These are phyloP conservation scores for Epinephelus lanceolatus DNA, from an alignment of 2,113 vertebrate genomes.

Conservation along the genomic window DNA sequence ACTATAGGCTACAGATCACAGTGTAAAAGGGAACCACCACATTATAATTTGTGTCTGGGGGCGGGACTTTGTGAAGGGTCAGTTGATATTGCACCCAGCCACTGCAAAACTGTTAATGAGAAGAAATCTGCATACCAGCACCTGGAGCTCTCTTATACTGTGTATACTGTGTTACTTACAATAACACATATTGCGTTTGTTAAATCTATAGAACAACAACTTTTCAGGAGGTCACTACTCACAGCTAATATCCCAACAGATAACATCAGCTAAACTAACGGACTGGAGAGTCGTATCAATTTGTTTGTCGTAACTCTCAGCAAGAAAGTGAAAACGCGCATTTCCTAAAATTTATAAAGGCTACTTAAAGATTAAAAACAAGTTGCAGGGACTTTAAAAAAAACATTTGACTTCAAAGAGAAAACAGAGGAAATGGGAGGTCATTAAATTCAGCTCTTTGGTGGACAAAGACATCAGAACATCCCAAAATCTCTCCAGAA, in stretches of 20 bases:
- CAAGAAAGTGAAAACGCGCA: too few species aligned
- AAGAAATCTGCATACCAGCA: too few species aligned
- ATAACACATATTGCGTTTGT: too few species aligned
- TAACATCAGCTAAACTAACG: background rate
- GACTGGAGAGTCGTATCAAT: too few species aligned
- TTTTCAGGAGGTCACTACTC: background rate
- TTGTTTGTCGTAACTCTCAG: too few species aligned
- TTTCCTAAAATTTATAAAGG: background rate
- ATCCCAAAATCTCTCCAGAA: constrained; percentile 43
- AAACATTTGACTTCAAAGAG: background rate
- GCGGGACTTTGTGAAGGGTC: fast-evolving
- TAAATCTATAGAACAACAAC: background rate
- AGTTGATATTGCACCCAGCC: too few species aligned
- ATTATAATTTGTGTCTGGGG: too few species aligned
- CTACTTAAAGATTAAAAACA: background rate
- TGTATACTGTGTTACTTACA: too few species aligned
- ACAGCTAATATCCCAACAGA: background rate
- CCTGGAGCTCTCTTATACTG: too few species aligned
- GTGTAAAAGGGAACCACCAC: too few species aligned
- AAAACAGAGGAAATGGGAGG: constrained; percentile 20
- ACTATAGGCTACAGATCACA: too few species aligned
- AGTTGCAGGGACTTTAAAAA: background rate
- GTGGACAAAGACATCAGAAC: constrained; percentile 52
- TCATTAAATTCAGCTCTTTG: constrained; percentile 46
- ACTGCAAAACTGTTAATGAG: too few species aligned